phyloP scores from a whole-genome alignment of 2,113 vertebrate genomes.

The Genyomyrus donnyi region DNA sequence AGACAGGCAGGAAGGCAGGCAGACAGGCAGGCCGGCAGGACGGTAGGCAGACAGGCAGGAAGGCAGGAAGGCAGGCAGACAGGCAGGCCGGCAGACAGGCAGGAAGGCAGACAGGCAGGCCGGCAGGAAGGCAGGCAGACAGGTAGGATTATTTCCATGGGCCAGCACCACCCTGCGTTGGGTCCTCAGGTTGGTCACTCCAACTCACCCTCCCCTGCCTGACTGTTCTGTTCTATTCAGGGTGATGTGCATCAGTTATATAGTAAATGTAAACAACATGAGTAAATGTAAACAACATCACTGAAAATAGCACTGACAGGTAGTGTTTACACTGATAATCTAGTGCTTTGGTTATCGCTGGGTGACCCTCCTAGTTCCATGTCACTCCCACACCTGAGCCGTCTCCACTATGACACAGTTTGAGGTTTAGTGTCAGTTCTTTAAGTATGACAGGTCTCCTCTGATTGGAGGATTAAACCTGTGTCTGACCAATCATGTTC shows the following conservation, averaged over 20 bases:
- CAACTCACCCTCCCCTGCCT: too few species aligned
- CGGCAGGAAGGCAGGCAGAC: too few species aligned
- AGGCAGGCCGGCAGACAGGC: too few species aligned
- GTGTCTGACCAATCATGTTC: not conserved
- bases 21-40: too few species aligned
- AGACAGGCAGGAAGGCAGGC: accelerated
- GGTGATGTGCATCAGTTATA: not conserved
- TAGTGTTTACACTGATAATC: not conserved
- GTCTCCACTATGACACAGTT: not conserved
- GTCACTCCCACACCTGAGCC: not conserved
- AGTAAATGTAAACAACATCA: not conserved
- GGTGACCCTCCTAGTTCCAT: not conserved
- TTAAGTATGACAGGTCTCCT: not conserved
- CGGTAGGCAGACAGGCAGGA: too few species aligned
- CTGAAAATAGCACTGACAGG: not conserved
- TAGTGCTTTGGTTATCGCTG: not conserved
- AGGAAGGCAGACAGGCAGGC: too few species aligned
- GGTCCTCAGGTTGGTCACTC: not conserved
- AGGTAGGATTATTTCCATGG: not conserved
- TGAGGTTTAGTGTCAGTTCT: not conserved
- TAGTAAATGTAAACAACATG: not conserved
- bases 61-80: too few species aligned
- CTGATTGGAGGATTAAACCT: not conserved
- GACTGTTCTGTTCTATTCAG: not conserved
- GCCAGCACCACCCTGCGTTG: not conserved